Base-by-base conservation (phyloP, 1,140 invertebrate species). In the Drosophila eugracilis region DNA sequence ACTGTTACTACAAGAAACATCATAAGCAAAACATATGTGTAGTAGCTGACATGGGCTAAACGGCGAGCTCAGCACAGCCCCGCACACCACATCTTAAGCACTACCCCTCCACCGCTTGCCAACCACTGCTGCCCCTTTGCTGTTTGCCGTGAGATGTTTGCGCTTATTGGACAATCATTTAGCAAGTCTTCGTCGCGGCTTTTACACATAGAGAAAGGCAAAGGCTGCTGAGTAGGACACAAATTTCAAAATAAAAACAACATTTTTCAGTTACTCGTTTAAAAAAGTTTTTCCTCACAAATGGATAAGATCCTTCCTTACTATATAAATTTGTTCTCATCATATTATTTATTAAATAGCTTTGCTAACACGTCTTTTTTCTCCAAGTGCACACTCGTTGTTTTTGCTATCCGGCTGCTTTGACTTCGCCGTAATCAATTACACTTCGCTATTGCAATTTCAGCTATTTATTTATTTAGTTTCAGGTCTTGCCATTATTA, bases 381-480 rank as follows among this genome's bases (percentile, higher is more conserved):
- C 7, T 70, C 12, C 14, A 44, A 34, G 37, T 66, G 50, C 41
- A 3, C 21, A 34, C 10, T 73, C 49, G 37, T 36, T 69, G 30
- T 62, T 57, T 22, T 52, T 65, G 58, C 54, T 69, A 41, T 59
- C 57, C 14, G 24, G 63, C 75, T 70, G 73, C 65, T 80, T 77
- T 74, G 76, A 59, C 60, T 86, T 65, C 47, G 41, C 60, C 55
- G 78, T 86, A 86, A 86, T 86, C 81, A 86, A 86, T 86, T 86
- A 86, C 81, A 86, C 74, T 86, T 86, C 62, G 83, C 83, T 81
- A 80, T 86, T 86, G 81, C 81, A 86, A 88, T 88, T 86, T 88
- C 59, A 86, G 81, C 77, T 86, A 86, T 86, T 88, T 85, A 85
- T 85, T 85, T 85, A 88, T 86, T 86, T 86, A 81, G 83, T 86